A percentile compares a stretch with the other conserved stretches of the same genome.
phyloP scores from a whole-genome alignment of 2,113 vertebrate genomes.

The Nothobranchius kuhntae region DNA sequence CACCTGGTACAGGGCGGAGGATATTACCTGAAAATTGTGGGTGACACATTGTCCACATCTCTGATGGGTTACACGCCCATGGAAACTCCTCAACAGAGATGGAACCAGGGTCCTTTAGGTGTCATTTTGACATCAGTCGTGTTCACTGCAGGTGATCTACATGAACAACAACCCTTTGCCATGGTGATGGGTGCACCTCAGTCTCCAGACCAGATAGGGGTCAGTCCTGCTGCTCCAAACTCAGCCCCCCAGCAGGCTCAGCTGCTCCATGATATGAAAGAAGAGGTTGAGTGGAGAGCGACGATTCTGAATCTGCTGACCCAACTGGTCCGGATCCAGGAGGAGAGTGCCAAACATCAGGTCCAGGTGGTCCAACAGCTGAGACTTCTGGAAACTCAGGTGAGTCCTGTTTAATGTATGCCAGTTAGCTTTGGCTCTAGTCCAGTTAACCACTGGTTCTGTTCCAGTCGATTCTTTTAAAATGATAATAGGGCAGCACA shows the following conservation, averaged over 20 bases:
- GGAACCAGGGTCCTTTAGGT: neutral
- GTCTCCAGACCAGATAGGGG: neutral
- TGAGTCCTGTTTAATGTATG: neutral
- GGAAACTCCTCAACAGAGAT: neutral
- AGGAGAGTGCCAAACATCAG: constrained; percentile 48
- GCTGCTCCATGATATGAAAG: constrained; percentile 16
- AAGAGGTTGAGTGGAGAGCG: constrained; percentile 28
- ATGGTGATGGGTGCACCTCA: constrained; percentile 22
- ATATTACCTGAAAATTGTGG: no score
- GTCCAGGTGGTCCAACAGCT: constrained; percentile 57
- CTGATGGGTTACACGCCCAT: no score
- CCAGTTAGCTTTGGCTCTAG: no score
- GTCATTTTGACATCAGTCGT: constrained; percentile 55
- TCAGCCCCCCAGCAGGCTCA: neutral
- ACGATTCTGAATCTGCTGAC: constrained; percentile 45
- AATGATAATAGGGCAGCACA: no score
- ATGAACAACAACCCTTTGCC: constrained; percentile 20
- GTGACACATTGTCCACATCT: no score
- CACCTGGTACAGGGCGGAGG: no score
- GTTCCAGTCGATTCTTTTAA: no score
- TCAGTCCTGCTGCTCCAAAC: neutral
- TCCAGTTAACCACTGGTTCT: no score
- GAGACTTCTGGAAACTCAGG: constrained; percentile 45
- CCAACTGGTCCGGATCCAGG: constrained; percentile 60
- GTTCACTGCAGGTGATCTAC: constrained; percentile 52